Percentiles rank a stretch among this genome's conserved stretches.
These are phyloP conservation scores for Apotomis turbidana DNA, from an alignment of 2,888 invertebrate genomes.

Conservation along the genomic window DNA sequence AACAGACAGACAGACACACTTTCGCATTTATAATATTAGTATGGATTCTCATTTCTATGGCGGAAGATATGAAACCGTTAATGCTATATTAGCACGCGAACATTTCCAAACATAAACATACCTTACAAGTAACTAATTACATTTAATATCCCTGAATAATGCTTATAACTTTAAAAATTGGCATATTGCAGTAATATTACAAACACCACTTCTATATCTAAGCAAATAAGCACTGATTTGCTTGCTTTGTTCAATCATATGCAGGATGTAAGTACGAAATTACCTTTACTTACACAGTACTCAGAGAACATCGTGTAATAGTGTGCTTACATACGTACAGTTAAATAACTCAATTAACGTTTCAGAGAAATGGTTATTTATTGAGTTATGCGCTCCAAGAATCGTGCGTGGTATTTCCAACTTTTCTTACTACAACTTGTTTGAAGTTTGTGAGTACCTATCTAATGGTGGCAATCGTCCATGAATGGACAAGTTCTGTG, in stretches of 20 bases:
- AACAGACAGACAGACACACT: too few species aligned
- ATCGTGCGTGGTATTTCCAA: neutral
- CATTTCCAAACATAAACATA: too few species aligned
- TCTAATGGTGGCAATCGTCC: too few species aligned
- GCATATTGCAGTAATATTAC: neutral
- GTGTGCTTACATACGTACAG: conserved; percentile 22
- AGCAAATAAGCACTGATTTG: neutral
- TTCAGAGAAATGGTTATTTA: conserved; percentile 16
- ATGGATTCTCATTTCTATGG: too few species aligned
- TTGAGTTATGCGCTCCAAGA: neutral
- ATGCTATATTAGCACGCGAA: too few species aligned
- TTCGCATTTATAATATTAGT: too few species aligned
- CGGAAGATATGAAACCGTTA: too few species aligned
- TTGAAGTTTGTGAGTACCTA: too few species aligned
- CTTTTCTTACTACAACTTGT: neutral
- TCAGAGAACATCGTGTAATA: neutral
- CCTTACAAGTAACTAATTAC: too few species aligned
- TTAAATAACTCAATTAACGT: conserved; percentile 28
- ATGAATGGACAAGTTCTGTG: too few species aligned
- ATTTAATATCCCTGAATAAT: too few species aligned
- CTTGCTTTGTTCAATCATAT: neutral
- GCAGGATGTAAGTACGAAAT: conserved; percentile 17
- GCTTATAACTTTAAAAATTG: too few species aligned
- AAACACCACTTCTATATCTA: neutral
- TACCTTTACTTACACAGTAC: conserved; percentile 1